Conservation (phyloP, 2,797 vertebrate species). For the Anguilla megastoma region DNA sequence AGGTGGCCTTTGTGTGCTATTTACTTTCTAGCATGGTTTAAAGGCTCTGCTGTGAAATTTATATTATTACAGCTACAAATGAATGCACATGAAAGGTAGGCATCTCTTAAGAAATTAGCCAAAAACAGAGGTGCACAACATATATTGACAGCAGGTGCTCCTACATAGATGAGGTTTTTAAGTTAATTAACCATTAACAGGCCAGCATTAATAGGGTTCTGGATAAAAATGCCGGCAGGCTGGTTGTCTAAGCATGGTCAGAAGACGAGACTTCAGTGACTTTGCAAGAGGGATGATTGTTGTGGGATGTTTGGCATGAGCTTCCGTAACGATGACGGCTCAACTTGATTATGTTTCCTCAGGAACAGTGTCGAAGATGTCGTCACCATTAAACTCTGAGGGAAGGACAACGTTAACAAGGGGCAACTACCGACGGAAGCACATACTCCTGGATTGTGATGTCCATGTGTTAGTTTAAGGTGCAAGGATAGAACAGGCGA, state of each 20-base stretch:
- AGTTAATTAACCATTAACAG: neutral
- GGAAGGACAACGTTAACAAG: neutral
- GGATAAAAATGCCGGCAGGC: neutral
- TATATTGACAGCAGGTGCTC: neutral
- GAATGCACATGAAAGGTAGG: neutral
- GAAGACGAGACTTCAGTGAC: neutral
- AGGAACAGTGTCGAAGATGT: neutral
- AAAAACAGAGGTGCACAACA: neutral
- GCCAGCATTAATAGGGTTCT: neutral
- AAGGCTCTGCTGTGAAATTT: neutral
- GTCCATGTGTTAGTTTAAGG: neutral
- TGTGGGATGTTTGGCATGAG: neutral
- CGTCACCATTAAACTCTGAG: neutral
- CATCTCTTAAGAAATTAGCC: neutral
- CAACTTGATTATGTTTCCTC: neutral
- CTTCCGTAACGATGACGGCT: no score
- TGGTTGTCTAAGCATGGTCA: neutral
- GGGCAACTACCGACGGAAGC: neutral
- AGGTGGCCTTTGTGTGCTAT: neutral
- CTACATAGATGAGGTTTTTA: neutral
- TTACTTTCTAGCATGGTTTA: neutral
- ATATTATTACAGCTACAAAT: neutral
- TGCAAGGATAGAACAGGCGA: neutral
- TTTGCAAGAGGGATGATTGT: neutral
- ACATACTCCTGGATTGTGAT: neutral